Percentiles rank a stretch among this genome's conserved stretches.
These are phyloP conservation scores for Portunus trituberculatus DNA, from an alignment of 1,140 invertebrate genomes.

Conservation along the genomic window DNA sequence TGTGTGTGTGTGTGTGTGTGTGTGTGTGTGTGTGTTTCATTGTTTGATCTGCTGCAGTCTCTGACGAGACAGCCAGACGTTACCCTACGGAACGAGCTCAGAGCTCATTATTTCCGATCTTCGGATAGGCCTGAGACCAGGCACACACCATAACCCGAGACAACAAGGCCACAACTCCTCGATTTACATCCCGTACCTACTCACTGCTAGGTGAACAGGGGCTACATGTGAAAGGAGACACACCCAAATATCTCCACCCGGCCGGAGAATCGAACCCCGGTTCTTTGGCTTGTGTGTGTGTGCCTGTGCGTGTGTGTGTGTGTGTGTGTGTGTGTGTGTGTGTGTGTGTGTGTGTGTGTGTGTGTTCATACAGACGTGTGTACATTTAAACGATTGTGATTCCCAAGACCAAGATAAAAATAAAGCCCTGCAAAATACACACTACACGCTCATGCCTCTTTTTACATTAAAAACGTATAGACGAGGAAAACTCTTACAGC, in stretches of 20 bases:
- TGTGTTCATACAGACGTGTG: neutral
- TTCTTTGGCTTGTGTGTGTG: neutral
- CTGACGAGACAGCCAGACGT: too few species aligned
- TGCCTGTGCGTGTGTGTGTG: conserved; percentile 10
- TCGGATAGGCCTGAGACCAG: too few species aligned
- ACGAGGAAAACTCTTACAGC: neutral
- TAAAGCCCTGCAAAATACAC: neutral
- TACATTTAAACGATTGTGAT: neutral
- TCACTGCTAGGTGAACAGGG: too few species aligned
- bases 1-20: conserved; percentile 34
- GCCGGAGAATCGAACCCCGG: too few species aligned
- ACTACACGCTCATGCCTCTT: neutral
- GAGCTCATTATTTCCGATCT: too few species aligned
- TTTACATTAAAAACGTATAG: neutral
- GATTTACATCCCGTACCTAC: too few species aligned
- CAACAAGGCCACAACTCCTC: too few species aligned
- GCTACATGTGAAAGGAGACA: too few species aligned
- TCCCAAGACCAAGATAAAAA: neutral
- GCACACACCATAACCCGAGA: too few species aligned
- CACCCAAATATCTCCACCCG: too few species aligned
- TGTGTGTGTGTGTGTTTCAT: conserved; percentile 12
- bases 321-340: conserved; percentile 36
- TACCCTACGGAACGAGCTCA: too few species aligned
- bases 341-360: neutral
- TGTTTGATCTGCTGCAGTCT: too few species aligned